Base-by-base conservation (phyloP, 2,113 vertebrate species). In the Podocnemis expansa region DNA sequence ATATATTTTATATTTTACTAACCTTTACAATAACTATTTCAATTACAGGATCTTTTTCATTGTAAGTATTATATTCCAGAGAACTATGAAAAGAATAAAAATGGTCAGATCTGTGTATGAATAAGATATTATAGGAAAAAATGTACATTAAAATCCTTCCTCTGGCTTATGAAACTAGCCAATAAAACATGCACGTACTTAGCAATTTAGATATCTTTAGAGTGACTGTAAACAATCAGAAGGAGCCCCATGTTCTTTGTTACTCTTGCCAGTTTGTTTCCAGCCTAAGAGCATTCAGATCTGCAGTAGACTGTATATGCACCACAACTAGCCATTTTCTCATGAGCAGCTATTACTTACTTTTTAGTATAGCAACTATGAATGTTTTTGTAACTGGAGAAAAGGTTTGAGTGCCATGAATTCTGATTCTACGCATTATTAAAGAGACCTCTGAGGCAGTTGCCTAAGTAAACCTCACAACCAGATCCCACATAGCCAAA, bases 391-490 rank as follows among this genome's bases (percentile, higher is more conserved):
- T 55, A 3, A 0, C 0, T 52, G 52, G 4, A 91, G 16, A n/a
- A 54, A 58, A 91, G 41, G 8, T 10, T 92, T 70, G 86, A 19
- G 29, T 63, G 4, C 14, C 19, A 85, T 70, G 31, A 90, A 80
- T 81, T 79, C 31, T 45, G 70, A 93, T 92, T 51, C 34, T 55
- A n/a, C 24, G 56, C 5, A 49, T 89, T 38, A 84, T 31, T 79
- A 45, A 49, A 81, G 4, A 38, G 70, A 80, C 5, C 73, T 94
- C 94, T 90, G n/a, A 96, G 93, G 52, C 82, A 95, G 78, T 55
- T 96, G 90, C 89, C 73, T 96, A 88, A 24, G 80, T 92, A 95
- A 98, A 97, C 95, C 54, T 47, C 83, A 85, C 80, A 94, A 96
- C 51, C 27, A 94, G 78, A 93, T 94, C 79, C 84, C 87, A 85